These are phyloP conservation scores for Apotomis turbidana DNA, from an alignment of 2,888 invertebrate species.

Conservation along the genomic window DNA sequence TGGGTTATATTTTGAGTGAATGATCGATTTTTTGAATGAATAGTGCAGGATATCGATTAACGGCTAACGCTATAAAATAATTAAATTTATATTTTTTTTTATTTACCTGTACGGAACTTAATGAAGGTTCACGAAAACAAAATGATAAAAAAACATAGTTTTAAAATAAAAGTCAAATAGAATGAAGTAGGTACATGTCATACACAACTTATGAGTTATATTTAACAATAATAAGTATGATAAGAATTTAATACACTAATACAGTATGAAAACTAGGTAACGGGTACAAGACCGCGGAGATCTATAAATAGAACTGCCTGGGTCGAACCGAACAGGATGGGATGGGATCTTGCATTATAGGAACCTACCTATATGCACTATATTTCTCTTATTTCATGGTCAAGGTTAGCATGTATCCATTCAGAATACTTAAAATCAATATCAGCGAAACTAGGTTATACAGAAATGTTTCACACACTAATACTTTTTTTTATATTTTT, in stretches of 20 bases:
- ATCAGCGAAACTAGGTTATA: no score
- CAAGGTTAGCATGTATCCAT: no score
- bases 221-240: background rate
- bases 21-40: constrained; percentile 25
- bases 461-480: no score
- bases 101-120: no score
- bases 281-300: background rate
- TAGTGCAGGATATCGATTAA: constrained; percentile 30
- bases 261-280: background rate
- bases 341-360: background rate
- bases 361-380: no score
- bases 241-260: background rate
- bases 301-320: constrained; percentile 30
- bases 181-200: no score
- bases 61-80: background rate
- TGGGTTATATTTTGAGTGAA: constrained; percentile 29
- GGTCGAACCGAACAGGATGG: background rate
- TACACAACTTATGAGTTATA: background rate
- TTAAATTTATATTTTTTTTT: background rate
- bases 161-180: no score
- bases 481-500: no score
- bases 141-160: no score
- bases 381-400: no score
- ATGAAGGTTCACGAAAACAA: no score
- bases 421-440: no score